These are phyloP conservation scores for Tricholaema leucomelas DNA, from an alignment of 2,113 vertebrate species.

Conservation along the genomic window DNA sequence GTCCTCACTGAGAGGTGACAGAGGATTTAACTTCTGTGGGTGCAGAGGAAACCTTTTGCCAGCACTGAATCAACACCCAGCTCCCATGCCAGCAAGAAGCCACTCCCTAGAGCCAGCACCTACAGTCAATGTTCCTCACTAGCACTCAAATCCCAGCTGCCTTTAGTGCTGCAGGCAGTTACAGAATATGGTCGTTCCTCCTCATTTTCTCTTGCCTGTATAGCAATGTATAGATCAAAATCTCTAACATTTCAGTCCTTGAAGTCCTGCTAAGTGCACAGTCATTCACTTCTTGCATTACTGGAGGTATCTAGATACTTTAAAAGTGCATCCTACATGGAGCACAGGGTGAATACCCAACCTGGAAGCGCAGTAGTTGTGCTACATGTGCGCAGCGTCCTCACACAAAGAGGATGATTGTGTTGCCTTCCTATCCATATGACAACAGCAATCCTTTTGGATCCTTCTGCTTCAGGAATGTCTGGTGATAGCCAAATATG, in stretches of 20 bases:
- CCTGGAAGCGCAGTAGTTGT: neutral
- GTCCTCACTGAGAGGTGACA: neutral
- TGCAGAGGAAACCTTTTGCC: neutral
- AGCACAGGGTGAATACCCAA: neutral
- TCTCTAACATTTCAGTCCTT: accelerated
- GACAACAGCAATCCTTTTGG: neutral
- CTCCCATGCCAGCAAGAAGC: slow-evolving; percentile 2
- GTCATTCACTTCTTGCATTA: neutral
- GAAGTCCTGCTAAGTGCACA: neutral
- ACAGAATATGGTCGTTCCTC: neutral
- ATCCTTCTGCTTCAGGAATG: neutral
- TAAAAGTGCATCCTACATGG: neutral
- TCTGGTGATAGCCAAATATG: neutral
- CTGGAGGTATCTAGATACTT: neutral
- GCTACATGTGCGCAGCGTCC: neutral
- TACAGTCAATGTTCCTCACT: neutral
- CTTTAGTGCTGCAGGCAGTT: slow-evolving; percentile 14
- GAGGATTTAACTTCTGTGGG: neutral
- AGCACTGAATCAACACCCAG: slow-evolving; percentile 4
- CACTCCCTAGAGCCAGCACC: neutral
- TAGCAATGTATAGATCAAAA: neutral
- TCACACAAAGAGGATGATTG: neutral
- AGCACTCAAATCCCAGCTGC: neutral
- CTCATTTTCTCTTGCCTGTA: neutral
- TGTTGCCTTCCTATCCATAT: neutral